Evolutionary conservation across 2,797 vertebrate genomes (phyloP), one percentile per base, ranked within the genome.

Genomic region (Silurus lanzhouensis): DNA sequence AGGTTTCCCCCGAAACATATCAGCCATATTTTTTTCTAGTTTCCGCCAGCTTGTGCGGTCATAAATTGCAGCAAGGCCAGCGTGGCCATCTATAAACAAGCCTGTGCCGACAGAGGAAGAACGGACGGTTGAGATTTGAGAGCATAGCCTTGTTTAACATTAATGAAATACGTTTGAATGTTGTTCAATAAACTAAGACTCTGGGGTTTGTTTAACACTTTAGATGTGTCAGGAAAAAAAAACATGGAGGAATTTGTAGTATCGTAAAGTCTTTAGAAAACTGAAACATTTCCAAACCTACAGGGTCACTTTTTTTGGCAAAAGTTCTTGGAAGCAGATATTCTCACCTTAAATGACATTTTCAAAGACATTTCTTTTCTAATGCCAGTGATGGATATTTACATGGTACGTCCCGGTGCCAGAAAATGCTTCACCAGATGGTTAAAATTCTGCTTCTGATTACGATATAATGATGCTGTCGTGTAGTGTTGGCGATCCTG

Each of bases 301-400:
- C 60, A 77, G 80, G 61, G 85, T 86, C 88, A 81, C 83, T 86
- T 87, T 78, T 89, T 1, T 89, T 64, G 66, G 87, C 89, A 85
- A 60, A 61, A 3, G 1, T 58, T 20, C 27, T 55, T 5, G 57
- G 66, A 87, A 79, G 68, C 83, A 87, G 68, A 70, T 87, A 72
- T 57, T 58, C 70, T 72, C 52, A 10, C 74, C 58, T 83, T 63
- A 82, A 87, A 86, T 85, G 82, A 84, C 63, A 87, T 90, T 91
- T 90, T 89, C 81, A 89, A 79, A 81, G 55, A 60, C 81, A 52
- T 75, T 89, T 78, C 85, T 78, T 86, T 64, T 80, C 72, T 84
- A 64, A 52, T 83, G 85, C 85, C 82, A 85, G 60, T 81, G 83
- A 88, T 84, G 80, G 83, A 83, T 87, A 82, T 89, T 89, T 88